Conservation (phyloP, 1,140 invertebrate species). For the Ptiloglossa arizonensis region DNA sequence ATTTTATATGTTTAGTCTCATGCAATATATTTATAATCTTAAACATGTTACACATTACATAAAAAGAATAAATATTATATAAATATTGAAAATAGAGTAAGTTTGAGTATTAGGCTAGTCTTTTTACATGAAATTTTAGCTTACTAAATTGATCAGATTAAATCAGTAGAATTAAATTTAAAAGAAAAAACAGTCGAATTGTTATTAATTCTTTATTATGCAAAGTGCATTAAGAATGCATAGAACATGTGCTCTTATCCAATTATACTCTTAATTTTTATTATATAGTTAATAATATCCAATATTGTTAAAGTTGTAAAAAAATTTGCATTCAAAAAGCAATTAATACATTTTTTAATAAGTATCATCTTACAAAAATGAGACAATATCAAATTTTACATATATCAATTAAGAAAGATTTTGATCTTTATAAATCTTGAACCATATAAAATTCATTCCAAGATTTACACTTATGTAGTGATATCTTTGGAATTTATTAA, state of each 20-base stretch:
- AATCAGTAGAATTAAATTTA: neutral
- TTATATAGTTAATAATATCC: neutral
- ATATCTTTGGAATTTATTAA: no score
- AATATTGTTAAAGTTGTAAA: neutral
- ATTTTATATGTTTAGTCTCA: conserved; percentile 25
- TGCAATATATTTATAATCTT: conserved; percentile 11
- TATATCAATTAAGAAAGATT: no score
- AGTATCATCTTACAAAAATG: conserved; percentile 18
- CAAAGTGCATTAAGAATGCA: conserved; percentile 6
- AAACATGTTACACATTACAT: conserved; percentile 28
- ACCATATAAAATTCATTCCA: no score
- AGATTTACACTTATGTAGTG: no score
- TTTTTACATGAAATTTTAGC: conserved; percentile 59
- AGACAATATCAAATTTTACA: conserved; percentile 50
- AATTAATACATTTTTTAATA: no score
- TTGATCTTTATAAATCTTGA: no score
- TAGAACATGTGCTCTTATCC: conserved; percentile 1
- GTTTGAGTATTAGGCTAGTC: conserved; percentile 47
- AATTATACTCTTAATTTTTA: conserved; percentile 1
- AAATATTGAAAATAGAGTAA: conserved; percentile 50
- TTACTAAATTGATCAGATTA: conserved; percentile 4
- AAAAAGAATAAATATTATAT: conserved; percentile 30
- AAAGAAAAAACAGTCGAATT: neutral
- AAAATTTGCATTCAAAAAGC: neutral
- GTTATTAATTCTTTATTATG: conserved; percentile 34